Base-by-base conservation (phyloP, 2,113 vertebrate genomes). In the Crotalus viridis region DNA sequence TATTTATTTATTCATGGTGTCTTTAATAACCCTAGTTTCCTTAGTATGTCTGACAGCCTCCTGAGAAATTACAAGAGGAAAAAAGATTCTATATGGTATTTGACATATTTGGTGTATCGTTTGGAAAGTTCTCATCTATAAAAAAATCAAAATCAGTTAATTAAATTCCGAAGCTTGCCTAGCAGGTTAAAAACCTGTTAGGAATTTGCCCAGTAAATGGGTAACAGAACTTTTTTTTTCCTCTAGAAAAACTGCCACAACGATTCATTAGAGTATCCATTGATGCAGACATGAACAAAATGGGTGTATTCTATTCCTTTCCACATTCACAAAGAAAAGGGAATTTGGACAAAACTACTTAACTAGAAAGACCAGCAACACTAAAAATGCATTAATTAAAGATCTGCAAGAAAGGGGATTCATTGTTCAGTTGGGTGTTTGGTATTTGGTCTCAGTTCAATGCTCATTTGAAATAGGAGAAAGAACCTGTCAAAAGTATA, bases 281-380 rank as follows among this genome's bases (percentile, higher is more conserved):
- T 91, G 92, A 88, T 91, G 59, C 89, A 91, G 74, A 56, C 59
- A 87, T 94, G 39, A 46, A 93, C 87, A n/a, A 10, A 48, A 17
- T 17, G 21, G 10, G 46, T 89, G 89, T 57, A 93, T 90, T 93
- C 48, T 69, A 64, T 88, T 28, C 15, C 48, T 87, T 93, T 48
- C 89, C 33, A 54, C 56, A 48, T 61, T 61, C 4, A 21, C 92
- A 88, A 88, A 92, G 54, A 4, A 90, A 48, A n/a, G 90, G 46
- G 6, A 88, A 87, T 54, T 88, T 39, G 48, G 48, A 61, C 91
- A 92, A 92, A 92, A 52, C 64, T 92, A 48, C 56, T 92, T 92
- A 52, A 92, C 43, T 88, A 59, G 91, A 92, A 64, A 92, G 91
- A 88, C 39, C 46, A 88, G 56, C 57, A 85, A 54, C 89, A 48